These are phyloP conservation scores for Trogon surrucura DNA, from an alignment of 2,113 vertebrate species.

Conservation along the genomic window DNA sequence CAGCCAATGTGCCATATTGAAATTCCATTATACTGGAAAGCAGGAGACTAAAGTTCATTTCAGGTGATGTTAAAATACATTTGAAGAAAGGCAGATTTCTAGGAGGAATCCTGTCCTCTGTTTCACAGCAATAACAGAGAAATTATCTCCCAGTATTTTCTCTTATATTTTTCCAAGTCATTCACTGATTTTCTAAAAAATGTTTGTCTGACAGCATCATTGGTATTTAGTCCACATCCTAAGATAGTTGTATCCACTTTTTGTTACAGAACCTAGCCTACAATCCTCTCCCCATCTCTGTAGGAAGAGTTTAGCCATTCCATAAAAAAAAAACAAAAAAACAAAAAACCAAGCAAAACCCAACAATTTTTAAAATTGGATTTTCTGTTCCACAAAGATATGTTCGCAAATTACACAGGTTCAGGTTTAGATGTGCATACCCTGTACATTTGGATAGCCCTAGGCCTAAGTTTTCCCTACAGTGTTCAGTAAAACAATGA, in stretches of 20 bases:
- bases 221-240: neutral
- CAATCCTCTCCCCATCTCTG: neutral
- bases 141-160: neutral
- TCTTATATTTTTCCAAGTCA: neutral
- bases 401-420: neutral
- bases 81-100: neutral
- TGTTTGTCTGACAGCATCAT: neutral
- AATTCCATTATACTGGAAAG: constrained; percentile 41
- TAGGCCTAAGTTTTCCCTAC: neutral
- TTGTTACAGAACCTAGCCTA: neutral
- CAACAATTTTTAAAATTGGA: neutral
- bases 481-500: neutral
- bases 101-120: neutral
- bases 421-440: neutral
- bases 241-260: neutral
- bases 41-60: neutral
- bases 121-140: neutral
- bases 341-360: too few relatives aligned
- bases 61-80: neutral
- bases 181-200: neutral
- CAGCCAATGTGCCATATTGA: neutral
- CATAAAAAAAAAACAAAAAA: too few relatives aligned
- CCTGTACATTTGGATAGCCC: neutral
- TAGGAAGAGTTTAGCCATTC: neutral
- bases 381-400: neutral